phyloP scores from a whole-genome alignment of 2,888 invertebrate species.

The Peribatodes rhomboidaria region DNA sequence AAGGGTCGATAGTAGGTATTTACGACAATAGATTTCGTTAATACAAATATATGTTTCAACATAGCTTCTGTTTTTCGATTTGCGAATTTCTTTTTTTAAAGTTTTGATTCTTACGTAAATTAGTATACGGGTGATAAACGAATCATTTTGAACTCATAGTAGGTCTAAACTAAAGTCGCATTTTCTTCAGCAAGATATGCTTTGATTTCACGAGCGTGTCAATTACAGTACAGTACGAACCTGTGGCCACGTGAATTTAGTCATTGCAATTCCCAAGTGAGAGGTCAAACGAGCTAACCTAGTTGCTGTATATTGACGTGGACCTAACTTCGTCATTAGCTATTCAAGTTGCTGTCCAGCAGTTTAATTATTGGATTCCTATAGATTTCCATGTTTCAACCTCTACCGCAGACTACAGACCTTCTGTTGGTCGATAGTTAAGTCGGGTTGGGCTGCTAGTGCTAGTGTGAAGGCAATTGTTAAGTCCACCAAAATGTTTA shows the following conservation, averaged over 20 bases:
- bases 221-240: not conserved
- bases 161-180: too few species aligned
- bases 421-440: too few species aligned
- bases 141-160: too few species aligned
- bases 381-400: not conserved
- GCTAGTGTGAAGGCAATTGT: too few species aligned
- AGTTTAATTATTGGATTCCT: not conserved
- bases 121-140: too few species aligned
- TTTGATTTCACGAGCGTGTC: too few species aligned
- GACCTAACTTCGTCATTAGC: constrained; percentile 5
- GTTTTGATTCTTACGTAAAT: too few species aligned
- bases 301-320: not conserved
- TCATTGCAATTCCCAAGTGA: constrained; percentile 5
- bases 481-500: too few species aligned
- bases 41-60: not conserved
- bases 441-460: too few species aligned
- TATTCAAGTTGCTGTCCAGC: not conserved
- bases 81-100: too few species aligned
- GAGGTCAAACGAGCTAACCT: constrained; percentile 16
- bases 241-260: constrained; percentile 9
- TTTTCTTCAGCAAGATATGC: too few species aligned
- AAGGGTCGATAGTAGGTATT: not conserved
- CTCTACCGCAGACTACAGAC: not conserved
- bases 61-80: too few species aligned
- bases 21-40: not conserved